These are phyloP conservation scores for Todiramphus saurophagus DNA, from an alignment of 2,113 vertebrate genomes.

Conservation along the genomic window DNA sequence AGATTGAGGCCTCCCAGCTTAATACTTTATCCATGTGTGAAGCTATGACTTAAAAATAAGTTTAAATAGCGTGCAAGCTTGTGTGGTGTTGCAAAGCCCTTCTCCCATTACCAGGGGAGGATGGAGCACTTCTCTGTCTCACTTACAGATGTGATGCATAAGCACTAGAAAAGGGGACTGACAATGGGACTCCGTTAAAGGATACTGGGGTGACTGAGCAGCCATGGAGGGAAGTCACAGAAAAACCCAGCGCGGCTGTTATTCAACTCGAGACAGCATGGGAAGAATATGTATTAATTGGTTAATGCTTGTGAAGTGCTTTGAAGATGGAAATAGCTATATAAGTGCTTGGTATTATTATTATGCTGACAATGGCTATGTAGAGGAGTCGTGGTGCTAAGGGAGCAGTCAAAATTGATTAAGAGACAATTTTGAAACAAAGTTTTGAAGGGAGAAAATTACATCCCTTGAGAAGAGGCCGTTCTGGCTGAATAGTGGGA, in stretches of 20 bases:
- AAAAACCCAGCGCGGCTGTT: neutral
- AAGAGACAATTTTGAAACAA: conserved; percentile 4
- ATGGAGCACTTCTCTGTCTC: neutral
- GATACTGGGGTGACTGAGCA: neutral
- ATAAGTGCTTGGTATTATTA: neutral
- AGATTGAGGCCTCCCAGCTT: accelerated
- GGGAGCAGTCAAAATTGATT: conserved; percentile 37
- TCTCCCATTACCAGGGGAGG: accelerated
- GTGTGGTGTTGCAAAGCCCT: accelerated
- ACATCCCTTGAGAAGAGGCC: neutral
- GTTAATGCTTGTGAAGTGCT: conserved; percentile 14
- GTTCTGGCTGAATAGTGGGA: neutral
- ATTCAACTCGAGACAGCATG: neutral
- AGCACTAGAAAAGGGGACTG: neutral
- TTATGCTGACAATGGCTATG: conserved; percentile 15
- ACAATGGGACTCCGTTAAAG: neutral
- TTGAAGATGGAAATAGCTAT: neutral
- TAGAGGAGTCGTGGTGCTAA: neutral
- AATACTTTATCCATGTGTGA: too few species aligned
- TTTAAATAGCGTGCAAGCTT: neutral
- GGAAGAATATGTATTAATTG: conserved; percentile 10
- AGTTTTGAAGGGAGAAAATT: conserved; percentile 28
- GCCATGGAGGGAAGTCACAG: neutral
- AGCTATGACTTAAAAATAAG: too few species aligned
- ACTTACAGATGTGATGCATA: accelerated